phyloP scores from a whole-genome alignment of 2,113 vertebrate genomes.

The Ceyx margarethae region DNA sequence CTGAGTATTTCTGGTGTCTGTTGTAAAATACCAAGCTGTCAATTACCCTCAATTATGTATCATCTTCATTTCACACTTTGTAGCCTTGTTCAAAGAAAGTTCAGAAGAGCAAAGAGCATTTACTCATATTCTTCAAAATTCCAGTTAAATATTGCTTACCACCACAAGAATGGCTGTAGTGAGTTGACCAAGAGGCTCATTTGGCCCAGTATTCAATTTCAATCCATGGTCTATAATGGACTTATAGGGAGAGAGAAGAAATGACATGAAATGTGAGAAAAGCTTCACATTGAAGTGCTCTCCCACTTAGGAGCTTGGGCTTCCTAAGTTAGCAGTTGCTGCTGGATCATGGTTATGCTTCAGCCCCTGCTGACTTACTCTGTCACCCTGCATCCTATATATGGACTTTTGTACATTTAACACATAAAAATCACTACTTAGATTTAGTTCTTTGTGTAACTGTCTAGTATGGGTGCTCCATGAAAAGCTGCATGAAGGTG shows the following conservation, averaged over 20 bases:
- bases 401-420: neutral
- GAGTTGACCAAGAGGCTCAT: neutral
- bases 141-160: neutral
- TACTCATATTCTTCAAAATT: neutral
- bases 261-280: neutral
- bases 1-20: neutral
- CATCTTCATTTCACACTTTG: neutral
- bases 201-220: neutral
- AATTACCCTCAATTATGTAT: neutral
- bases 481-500: neutral
- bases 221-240: neutral
- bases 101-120: neutral
- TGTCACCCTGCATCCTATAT: neutral
- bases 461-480: neutral
- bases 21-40: neutral
- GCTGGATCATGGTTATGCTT: rapidly evolving
- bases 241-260: neutral
- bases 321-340: neutral
- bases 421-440: neutral
- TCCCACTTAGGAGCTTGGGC: neutral
- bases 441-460: neutral
- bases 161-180: neutral
- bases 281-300: neutral
- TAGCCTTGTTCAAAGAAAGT: neutral
- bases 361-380: neutral